Percentiles rank a stretch among this genome's conserved stretches.
Evolutionary conservation across 2,113 vertebrate genomes (phyloP).

Genomic region (Opisthocomus hoazin): DNA sequence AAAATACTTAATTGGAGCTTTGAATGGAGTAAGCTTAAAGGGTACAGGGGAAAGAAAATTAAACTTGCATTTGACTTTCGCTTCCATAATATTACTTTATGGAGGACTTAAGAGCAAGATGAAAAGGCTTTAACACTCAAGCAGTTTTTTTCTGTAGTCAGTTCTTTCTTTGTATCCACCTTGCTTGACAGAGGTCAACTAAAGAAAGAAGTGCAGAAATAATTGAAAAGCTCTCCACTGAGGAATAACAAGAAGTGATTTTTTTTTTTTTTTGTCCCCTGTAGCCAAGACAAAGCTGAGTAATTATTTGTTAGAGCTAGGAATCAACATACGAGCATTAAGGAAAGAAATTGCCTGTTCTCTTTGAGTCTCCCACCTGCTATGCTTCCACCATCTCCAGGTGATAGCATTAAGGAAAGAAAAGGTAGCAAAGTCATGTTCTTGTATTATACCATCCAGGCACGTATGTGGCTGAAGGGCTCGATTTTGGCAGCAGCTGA

Average conservation of each 20-base stretch:
- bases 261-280: neutral
- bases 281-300: neutral
- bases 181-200: neutral
- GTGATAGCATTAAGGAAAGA: neutral
- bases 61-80: neutral
- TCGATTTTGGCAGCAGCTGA: neutral
- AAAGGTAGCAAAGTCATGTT: neutral
- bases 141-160: neutral
- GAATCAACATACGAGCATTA: neutral
- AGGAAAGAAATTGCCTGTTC: neutral
- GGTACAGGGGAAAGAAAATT: neutral
- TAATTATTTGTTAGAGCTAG: neutral
- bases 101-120: neutral
- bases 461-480: neutral
- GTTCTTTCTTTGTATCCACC: neutral
- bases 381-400: neutral
- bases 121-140: neutral
- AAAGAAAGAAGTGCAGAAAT: neutral
- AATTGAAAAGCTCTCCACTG: neutral
- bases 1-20: neutral
- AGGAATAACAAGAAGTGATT: neutral
- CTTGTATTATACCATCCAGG: neutral
- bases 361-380: neutral
- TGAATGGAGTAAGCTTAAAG: neutral
- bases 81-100: neutral